Base-by-base conservation (phyloP, 35 echinoderm and acorn worm genomes). In the Holothuria glaberrima region DNA sequence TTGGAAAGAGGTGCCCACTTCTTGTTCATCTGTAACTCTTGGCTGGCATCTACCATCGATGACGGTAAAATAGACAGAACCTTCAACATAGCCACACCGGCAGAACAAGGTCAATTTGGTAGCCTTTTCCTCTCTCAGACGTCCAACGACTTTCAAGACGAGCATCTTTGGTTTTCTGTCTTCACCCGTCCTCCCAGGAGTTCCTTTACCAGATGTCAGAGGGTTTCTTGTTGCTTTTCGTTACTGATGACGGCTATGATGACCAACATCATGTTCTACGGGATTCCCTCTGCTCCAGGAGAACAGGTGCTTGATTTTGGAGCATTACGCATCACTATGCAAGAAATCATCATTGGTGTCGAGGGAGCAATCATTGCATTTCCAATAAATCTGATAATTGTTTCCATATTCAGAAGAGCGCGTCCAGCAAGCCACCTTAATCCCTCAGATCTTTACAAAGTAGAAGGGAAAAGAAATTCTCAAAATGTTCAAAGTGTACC, bases 211-310 rank as follows among this genome's bases (percentile, higher is more conserved):
- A 83, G 97, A 17, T 67, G 95, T 9, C 97, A 99, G 62, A 81
- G 97, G 29, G 83, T 93, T 6, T 95, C 91, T 62, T 99, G 97
- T 45, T 94, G 91, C 33, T 89, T 99, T 24, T 91, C 91, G 13
- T 38, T 99, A 1, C 85, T 99, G 21, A 90, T 99, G 91, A 88
- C 82, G 65, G 75, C 91, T 26, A 99, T 95, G 97, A 88, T 99
- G 77, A 94, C 97, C 20, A 99, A 91, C 86, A 99, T 99, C 48
- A 99, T 99, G 97, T 99, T 99, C 54, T 99, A 99, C 31, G 93
- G 93, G 7, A 83, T 95, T 5, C 96, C 96, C 14, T 34, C 50
- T 27, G 72, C 88, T 59, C 93, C 97, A 3, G 72, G 71, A 13
- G 91, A 96, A 63, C 97, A 94, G 86, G 91, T 88, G 13, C 83